Base-by-base conservation (phyloP, 2,888 invertebrate species). In the Rhagium mordax region DNA sequence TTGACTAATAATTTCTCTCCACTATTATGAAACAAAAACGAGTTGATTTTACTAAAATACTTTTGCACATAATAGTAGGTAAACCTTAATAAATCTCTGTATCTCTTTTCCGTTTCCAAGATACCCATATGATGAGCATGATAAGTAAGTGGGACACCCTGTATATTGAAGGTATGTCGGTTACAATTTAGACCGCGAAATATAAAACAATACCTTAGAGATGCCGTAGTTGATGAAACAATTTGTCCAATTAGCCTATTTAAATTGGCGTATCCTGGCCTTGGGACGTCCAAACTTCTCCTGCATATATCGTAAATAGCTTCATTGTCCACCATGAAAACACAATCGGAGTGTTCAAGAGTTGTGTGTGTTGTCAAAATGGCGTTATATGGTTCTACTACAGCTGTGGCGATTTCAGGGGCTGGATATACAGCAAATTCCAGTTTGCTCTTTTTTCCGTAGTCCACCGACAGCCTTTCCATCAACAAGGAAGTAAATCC, bases 241-340 rank as follows among this genome's bases (percentile, higher is more conserved):
- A 72, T 72, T 27, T 93, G 93, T 74, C 94, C 95, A 86, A 96
- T 95, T 78, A 96, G 90, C 77, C 96, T 90, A 87, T 96, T 96
- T 71, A 96, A 89, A 87, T 96, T 96, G 79, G 94, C 94, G 88
- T 96, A 96, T 0, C 95, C 94, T 15, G 93, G 93, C 16, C 96
- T 89, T 83, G 94, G 95, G 83, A 95, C 94, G 87, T 95, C 95
- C 79, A 96, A 90, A 88, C 95, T 96, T 70, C 94, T 90, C 27
- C 95, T 90, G 88, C 95, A 96, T 88, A 96, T 96, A 85, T 95
- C 95, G 87, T 95, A 96, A 82, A 95, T 95, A 86, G 91, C 95
- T 88, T 92, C 94, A 86, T 96, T 96, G 89, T 96, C 96, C 13
- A 95, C 95, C 95, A 95, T 95, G 88, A 96, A 96, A 69, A 95